These are phyloP conservation scores for Datnioides undecimradiatus DNA, from an alignment of 2,113 vertebrate species.

Conservation along the genomic window DNA sequence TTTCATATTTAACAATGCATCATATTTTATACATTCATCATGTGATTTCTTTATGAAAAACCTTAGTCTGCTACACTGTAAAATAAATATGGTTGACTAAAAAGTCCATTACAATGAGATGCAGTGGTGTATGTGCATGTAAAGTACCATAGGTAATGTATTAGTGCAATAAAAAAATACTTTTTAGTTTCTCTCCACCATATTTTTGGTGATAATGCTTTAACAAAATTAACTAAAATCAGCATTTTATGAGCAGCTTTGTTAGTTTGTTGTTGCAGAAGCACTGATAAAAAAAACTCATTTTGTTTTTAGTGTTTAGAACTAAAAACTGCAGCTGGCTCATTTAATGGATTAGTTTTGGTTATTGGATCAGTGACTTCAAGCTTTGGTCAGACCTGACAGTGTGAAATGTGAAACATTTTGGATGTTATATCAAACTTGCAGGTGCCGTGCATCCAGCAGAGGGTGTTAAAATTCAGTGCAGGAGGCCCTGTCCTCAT, in stretches of 20 bases:
- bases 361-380: neutral
- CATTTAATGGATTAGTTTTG: neutral
- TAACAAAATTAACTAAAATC: neutral
- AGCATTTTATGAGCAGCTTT: neutral
- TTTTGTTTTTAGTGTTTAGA: neutral
- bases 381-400: conserved; percentile 8
- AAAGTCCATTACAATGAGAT: neutral
- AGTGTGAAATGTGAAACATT: conserved; percentile 29
- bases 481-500: conserved; percentile 49
- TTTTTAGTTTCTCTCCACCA: neutral
- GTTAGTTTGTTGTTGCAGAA: neutral
- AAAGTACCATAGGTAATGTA: no score
- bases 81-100: neutral
- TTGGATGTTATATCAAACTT: conserved; percentile 38
- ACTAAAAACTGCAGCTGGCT: neutral
- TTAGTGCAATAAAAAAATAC: no score
- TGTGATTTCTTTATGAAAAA: neutral
- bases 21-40: neutral
- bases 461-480: conserved; percentile 75
- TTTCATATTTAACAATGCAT: neutral
- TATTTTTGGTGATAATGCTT: neutral
- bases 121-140: neutral
- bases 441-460: conserved; percentile 69
- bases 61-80: neutral
- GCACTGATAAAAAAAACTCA: neutral